phyloP scores from a whole-genome alignment of 2,888 invertebrate genomes.

The Limenitis camilla region DNA sequence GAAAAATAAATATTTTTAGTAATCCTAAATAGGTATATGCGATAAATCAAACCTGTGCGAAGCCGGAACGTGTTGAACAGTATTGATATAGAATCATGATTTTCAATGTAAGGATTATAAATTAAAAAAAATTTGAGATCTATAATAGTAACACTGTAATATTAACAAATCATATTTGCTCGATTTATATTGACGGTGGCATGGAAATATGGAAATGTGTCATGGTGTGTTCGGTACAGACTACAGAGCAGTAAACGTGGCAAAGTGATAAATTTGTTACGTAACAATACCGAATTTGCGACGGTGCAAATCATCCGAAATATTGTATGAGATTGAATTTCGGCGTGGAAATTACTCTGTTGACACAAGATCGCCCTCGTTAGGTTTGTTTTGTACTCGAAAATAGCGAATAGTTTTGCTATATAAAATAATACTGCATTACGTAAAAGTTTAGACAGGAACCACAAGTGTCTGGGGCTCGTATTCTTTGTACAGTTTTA shows the following conservation, averaged over 20 bases:
- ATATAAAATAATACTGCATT: too few species aligned
- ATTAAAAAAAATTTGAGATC: neutral
- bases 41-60: too few species aligned
- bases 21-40: too few species aligned
- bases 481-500: too few species aligned
- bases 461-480: too few species aligned
- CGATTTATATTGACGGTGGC: constrained; percentile 6
- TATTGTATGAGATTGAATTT: constrained; percentile 60
- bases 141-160: neutral
- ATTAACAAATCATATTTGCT: constrained; percentile 9
- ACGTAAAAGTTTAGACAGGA: too few species aligned
- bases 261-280: constrained; percentile 68
- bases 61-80: too few species aligned
- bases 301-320: constrained; percentile 55
- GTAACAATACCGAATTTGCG: constrained; percentile 57
- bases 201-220: constrained; percentile 24
- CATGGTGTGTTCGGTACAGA: constrained; percentile 24
- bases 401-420: neutral
- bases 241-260: constrained; percentile 36
- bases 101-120: too few species aligned
- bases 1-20: too few species aligned
- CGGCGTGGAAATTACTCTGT: constrained; percentile 44
- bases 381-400: neutral
- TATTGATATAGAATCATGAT: too few species aligned
- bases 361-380: constrained; percentile 18